Conservation (phyloP, 1,140 invertebrate species). For the Pararge aegeria region DNA sequence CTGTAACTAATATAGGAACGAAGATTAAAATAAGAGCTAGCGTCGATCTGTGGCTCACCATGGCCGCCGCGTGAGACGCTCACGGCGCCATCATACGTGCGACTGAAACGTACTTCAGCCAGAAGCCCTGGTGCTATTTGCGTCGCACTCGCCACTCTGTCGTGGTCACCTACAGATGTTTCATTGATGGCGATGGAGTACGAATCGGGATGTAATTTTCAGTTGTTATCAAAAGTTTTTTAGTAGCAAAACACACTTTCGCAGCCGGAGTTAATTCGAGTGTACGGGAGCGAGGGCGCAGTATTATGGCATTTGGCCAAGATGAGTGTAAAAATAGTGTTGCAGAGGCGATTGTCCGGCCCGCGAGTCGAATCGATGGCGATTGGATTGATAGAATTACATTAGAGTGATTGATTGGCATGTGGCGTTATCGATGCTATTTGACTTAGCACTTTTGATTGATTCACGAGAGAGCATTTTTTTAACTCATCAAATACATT, state of each 20-base stretch:
- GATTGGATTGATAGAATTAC: slow-evolving; percentile 56
- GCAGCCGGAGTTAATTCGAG: slow-evolving; percentile 59
- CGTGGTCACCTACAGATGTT: slow-evolving; percentile 44
- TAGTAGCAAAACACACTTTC: slow-evolving; percentile 58
- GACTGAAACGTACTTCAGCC: slow-evolving; percentile 57
- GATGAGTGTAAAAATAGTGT: slow-evolving; percentile 71
- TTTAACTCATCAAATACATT: background rate
- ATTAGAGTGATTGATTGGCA: slow-evolving; percentile 31
- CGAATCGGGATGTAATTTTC: slow-evolving; percentile 40
- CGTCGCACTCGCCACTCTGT: slow-evolving; percentile 48
- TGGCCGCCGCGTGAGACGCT: slow-evolving; percentile 59
- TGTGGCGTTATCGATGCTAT: slow-evolving; percentile 12
- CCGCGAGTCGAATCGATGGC: slow-evolving; percentile 50
- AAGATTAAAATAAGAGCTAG: slow-evolving; percentile 69
- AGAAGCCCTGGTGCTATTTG: slow-evolving; percentile 54
- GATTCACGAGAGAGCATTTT: background rate
- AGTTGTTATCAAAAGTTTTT: slow-evolving; percentile 44
- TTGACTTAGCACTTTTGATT: background rate
- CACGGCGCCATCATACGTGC: slow-evolving; percentile 67
- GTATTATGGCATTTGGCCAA: slow-evolving; percentile 68
- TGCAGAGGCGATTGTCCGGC: slow-evolving; percentile 67
- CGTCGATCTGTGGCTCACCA: slow-evolving; percentile 68
- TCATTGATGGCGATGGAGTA: slow-evolving; percentile 53
- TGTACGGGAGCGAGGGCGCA: slow-evolving; percentile 59
- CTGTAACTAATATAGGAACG: slow-evolving; percentile 66